Evolutionary conservation across 2,797 vertebrate genomes (phyloP).

Genomic region (Sylvilagus floridanus): DNA sequence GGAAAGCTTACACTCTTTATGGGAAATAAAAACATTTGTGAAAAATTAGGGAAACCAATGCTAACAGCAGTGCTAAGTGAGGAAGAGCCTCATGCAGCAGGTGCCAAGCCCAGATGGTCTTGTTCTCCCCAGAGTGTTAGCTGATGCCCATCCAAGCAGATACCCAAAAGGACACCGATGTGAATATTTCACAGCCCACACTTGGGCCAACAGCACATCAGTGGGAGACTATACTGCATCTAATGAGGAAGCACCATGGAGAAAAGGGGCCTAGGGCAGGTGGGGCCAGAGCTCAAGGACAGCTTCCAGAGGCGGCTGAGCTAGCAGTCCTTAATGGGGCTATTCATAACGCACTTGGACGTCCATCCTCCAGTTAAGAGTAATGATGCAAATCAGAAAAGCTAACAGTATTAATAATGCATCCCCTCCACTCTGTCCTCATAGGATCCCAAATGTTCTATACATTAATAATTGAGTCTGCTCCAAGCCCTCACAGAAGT

Average conservation of each 20-base stretch:
- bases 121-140: not conserved
- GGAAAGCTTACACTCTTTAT: not conserved
- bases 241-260: not conserved
- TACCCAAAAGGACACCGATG: not conserved
- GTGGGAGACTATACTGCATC: not conserved
- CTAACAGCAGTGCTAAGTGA: not conserved
- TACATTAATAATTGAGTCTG: slow-evolving; percentile 79
- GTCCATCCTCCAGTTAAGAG: slow-evolving; percentile 68
- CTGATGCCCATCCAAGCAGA: not conserved
- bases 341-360: slow-evolving; percentile 73
- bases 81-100: not conserved
- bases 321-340: slow-evolving; percentile 15
- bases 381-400: slow-evolving; percentile 76
- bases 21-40: not conserved
- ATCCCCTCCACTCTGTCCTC: slow-evolving; percentile 64
- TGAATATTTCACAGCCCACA: not conserved
- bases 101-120: not conserved
- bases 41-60: not conserved
- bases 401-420: slow-evolving; percentile 74
- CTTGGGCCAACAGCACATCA: not conserved
- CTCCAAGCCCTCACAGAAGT: slow-evolving; percentile 62
- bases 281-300: not conserved
- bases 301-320: not conserved
- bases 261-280: not conserved
- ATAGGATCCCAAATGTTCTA: slow-evolving; percentile 57